Percentiles rank a stretch among this genome's conserved stretches.
These are phyloP conservation scores for Notodonta dromedarius DNA, from an alignment of 2,888 invertebrate genomes.

Conservation along the genomic window DNA sequence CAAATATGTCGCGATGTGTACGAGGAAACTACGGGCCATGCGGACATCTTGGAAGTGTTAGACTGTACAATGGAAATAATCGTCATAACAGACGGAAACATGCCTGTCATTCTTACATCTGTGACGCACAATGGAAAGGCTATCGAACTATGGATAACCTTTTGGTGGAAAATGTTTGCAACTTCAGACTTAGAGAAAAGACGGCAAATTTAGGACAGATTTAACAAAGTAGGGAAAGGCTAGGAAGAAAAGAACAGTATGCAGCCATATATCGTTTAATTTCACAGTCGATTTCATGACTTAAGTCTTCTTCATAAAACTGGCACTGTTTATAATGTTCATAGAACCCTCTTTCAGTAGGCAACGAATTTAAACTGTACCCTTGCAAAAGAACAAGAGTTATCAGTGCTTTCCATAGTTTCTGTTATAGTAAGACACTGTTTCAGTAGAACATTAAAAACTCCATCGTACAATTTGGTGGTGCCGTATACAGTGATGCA, in stretches of 20 bases:
- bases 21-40: slow-evolving; percentile 19
- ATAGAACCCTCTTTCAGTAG: slow-evolving; percentile 68
- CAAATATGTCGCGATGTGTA: slow-evolving; percentile 54
- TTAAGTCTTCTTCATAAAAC: slow-evolving; percentile 54
- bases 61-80: background rate
- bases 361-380: slow-evolving; percentile 58
- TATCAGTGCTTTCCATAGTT: slow-evolving; percentile 51
- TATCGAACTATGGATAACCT: too few relatives aligned
- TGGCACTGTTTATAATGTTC: slow-evolving; percentile 68
- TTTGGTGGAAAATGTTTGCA: too few relatives aligned
- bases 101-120: background rate
- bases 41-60: slow-evolving; percentile 4
- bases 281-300: slow-evolving; percentile 43
- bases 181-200: too few relatives aligned
- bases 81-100: background rate
- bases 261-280: slow-evolving; percentile 19
- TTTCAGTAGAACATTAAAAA: slow-evolving; percentile 66
- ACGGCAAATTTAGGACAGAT: too few relatives aligned
- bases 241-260: too few relatives aligned
- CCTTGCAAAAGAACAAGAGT: slow-evolving; percentile 61
- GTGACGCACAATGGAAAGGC: too few relatives aligned
- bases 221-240: too few relatives aligned
- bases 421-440: slow-evolving; percentile 61
- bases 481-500: too few relatives aligned
- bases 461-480: slow-evolving; percentile 25